These are phyloP conservation scores for Meteorus sp. DNA, from an alignment of 1,140 invertebrate species.

Conservation along the genomic window DNA sequence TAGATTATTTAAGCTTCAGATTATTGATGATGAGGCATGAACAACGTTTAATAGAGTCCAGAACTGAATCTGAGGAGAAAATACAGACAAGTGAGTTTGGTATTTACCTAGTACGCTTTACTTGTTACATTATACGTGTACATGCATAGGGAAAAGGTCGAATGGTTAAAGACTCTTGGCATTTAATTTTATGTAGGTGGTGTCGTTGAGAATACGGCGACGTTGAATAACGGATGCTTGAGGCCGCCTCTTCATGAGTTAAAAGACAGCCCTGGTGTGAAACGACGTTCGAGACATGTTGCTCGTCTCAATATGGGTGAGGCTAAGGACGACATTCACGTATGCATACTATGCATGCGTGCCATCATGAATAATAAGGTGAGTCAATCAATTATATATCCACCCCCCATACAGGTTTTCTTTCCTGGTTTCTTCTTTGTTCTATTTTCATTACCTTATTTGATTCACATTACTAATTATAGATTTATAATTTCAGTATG, in stretches of 20 bases:
- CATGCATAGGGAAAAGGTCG: background rate
- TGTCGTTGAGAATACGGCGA: constrained; percentile 43
- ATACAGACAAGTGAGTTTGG: constrained; percentile 51
- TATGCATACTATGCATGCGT: constrained; percentile 97
- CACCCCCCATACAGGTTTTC: constrained; percentile 2
- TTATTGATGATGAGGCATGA: constrained; percentile 90
- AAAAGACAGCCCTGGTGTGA: constrained; percentile 71
- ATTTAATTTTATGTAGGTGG: constrained; percentile 37
- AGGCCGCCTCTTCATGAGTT: constrained; percentile 65
- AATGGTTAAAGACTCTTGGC: background rate
- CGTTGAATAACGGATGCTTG: constrained; percentile 62
- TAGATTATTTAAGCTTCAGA: constrained; percentile 95
- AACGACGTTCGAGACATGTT: constrained; percentile 79
- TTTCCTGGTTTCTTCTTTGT: background rate
- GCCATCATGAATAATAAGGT: constrained; percentile 99
- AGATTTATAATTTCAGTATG: constrained; percentile 87
- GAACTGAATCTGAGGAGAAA: constrained; percentile 72
- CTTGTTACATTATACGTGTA: background rate
- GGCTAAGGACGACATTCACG: constrained; percentile 97
- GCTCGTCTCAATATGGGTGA: constrained; percentile 95
- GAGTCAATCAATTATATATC: constrained; percentile 30
- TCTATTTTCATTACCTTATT: background rate
- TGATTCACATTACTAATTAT: no score
- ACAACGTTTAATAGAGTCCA: constrained; percentile 73
- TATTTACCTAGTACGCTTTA: background rate